Evolutionary conservation across 2,113 vertebrate species (phyloP).

Genomic region (Raja brachyura): DNA sequence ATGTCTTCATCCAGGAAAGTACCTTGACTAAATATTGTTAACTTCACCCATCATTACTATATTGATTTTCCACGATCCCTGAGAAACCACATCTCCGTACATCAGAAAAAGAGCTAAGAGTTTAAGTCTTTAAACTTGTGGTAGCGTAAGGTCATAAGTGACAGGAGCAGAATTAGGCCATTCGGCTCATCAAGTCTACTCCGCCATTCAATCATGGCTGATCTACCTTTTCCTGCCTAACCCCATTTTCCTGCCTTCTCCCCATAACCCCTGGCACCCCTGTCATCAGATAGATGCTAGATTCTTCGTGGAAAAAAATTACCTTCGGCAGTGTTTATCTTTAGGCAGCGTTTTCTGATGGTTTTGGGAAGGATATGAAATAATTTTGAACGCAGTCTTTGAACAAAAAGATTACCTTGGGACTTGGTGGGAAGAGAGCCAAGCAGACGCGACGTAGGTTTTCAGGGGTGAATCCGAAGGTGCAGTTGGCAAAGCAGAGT

Average conservation of each 20-base stretch:
- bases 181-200: too few relatives aligned
- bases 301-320: too few relatives aligned
- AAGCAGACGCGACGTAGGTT: constrained; percentile 67
- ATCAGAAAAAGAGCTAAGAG: not conserved
- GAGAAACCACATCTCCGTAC: not conserved
- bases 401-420: constrained; percentile 55
- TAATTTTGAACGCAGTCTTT: not conserved
- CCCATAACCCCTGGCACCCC: too few relatives aligned
- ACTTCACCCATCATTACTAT: not conserved
- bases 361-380: not conserved
- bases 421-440: constrained; percentile 63
- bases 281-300: too few relatives aligned
- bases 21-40: not conserved
- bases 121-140: not conserved
- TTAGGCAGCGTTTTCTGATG: not conserved
- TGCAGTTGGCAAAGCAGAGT: constrained; percentile 61
- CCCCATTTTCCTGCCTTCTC: too few relatives aligned
- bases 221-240: too few relatives aligned
- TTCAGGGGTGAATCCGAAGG: constrained; percentile 66
- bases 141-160: too few relatives aligned
- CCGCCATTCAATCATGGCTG: too few relatives aligned
- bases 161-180: too few relatives aligned
- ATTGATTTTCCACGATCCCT: too few relatives aligned
- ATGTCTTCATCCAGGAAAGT: not conserved
- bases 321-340: not conserved